phyloP scores from a whole-genome alignment of 2,797 vertebrate species.

The Sylvia borin region DNA sequence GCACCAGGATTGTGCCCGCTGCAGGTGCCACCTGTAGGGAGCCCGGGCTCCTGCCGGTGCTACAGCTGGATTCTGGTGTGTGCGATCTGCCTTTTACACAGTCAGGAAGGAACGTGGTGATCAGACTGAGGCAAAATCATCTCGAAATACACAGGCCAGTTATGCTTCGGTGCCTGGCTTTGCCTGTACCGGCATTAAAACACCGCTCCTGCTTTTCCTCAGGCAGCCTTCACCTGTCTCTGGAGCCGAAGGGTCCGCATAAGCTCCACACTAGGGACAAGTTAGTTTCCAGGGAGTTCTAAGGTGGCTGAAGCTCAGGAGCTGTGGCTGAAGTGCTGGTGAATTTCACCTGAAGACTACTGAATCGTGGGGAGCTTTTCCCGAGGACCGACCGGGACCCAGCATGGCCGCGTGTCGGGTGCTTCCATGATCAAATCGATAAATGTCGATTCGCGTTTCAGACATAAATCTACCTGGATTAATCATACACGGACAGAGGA shows the following conservation, averaged over 20 bases:
- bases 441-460: background rate
- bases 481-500: background rate
- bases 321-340: background rate
- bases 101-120: too few species aligned
- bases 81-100: background rate
- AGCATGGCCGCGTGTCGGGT: background rate
- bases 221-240: background rate
- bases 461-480: background rate
- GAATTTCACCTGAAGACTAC: background rate
- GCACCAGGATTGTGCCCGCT: background rate
- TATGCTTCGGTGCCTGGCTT: background rate
- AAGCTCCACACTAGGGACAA: background rate
- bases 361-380: background rate
- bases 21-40: background rate
- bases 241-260: background rate
- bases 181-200: background rate
- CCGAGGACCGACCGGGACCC: background rate
- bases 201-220: background rate
- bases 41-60: background rate
- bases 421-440: background rate
- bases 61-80: background rate
- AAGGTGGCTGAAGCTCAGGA: background rate
- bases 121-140: background rate
- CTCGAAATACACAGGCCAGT: background rate
- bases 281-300: background rate